A percentile compares a stretch with the other conserved stretches of the same genome.
Evolutionary conservation across 1,140 invertebrate species (phyloP).

Genomic region (Danaus melanippus): DNA sequence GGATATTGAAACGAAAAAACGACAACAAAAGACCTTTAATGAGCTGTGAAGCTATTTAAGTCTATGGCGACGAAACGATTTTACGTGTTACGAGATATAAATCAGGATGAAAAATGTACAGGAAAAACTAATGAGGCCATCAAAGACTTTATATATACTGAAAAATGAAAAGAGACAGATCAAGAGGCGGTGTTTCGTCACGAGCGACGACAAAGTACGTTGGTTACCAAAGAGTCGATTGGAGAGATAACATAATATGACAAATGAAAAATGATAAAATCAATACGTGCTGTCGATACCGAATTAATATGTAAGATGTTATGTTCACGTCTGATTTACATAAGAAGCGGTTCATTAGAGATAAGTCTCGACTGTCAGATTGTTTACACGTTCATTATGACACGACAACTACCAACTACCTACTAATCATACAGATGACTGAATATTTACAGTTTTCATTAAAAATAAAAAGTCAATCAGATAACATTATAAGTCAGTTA

Average conservation of each 20-base stretch:
- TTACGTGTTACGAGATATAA: slow-evolving; percentile 14
- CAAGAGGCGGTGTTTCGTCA: no score
- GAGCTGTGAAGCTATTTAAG: slow-evolving; percentile 32
- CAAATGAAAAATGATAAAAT: slow-evolving; percentile 46
- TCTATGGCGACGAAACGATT: slow-evolving; percentile 18
- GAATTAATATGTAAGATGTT: slow-evolving; percentile 35
- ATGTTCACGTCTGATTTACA: slow-evolving; percentile 10
- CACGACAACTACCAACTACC: no score
- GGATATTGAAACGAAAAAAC: slow-evolving; percentile 10
- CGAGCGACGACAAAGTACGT: no score
- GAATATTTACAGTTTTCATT: no score
- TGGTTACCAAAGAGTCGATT: slow-evolving; percentile 18
- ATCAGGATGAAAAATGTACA: slow-evolving; percentile 20
- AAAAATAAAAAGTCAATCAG: neutral
- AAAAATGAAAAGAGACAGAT: no score
- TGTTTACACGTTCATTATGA: no score
- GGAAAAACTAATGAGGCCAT: slow-evolving; percentile 31
- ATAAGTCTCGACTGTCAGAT: no score
- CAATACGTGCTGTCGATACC: slow-evolving; percentile 46
- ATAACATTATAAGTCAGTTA: slow-evolving; percentile 31
- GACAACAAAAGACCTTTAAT: slow-evolving; percentile 21
- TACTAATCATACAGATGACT: no score
- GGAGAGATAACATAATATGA: slow-evolving; percentile 37
- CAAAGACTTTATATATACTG: slow-evolving; percentile 1
- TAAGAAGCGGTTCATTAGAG: slow-evolving; percentile 2